Percentiles rank a stretch among this genome's conserved stretches.
These are phyloP conservation scores for Eurosta solidaginis DNA, from an alignment of 1,140 invertebrate species.

Conservation along the genomic window DNA sequence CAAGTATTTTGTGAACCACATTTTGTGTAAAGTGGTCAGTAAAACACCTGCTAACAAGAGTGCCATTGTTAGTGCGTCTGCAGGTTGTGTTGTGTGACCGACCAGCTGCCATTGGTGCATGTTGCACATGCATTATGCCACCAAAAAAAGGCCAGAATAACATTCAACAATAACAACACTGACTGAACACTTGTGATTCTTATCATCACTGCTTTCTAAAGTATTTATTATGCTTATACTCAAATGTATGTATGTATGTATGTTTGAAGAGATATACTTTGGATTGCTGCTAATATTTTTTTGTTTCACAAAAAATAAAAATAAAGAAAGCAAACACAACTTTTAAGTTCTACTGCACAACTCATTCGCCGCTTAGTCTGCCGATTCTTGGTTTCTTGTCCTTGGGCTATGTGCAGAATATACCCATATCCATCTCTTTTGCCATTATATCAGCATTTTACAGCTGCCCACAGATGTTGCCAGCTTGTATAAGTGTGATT, in stretches of 20 bases:
- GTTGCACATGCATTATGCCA: neutral
- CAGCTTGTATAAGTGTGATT: too few relatives aligned
- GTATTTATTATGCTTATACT: neutral
- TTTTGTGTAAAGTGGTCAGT: neutral
- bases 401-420: neutral
- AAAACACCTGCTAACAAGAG: neutral
- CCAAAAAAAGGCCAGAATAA: constrained; percentile 8
- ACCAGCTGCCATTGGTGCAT: constrained; percentile 12
- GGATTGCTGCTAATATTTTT: too few relatives aligned
- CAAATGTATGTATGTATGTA: neutral
- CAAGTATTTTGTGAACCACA: neutral
- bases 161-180: neutral
- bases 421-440: neutral
- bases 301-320: neutral
- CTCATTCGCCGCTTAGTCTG: neutral
- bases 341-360: neutral
- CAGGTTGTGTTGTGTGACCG: neutral
- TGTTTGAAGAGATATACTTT: neutral
- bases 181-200: neutral
- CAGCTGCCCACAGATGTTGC: too few relatives aligned
- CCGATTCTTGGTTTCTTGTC: neutral
- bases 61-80: neutral
- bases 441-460: too few relatives aligned
- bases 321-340: too few relatives aligned
- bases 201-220: neutral